Percentiles rank a stretch among this genome's conserved stretches.
Conservation (phyloP, 2,888 invertebrate genomes). For the Rhamnusium bicolor region DNA sequence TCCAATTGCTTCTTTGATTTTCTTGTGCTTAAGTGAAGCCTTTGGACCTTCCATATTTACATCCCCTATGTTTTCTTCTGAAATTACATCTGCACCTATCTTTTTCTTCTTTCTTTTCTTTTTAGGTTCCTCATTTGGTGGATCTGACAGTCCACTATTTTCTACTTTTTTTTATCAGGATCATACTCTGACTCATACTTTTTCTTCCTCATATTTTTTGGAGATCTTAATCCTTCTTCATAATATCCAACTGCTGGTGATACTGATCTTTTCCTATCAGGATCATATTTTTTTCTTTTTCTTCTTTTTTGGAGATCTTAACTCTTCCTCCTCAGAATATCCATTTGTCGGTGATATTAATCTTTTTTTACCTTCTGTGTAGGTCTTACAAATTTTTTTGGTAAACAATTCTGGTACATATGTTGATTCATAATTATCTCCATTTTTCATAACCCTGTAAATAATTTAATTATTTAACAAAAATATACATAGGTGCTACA, state of each 20-base stretch:
- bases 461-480: background rate
- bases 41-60: background rate
- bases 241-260: background rate
- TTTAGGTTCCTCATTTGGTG: background rate
- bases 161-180: too few relatives aligned
- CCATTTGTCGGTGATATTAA: background rate
- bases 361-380: slow-evolving; percentile 11
- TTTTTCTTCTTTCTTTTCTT: too few relatives aligned
- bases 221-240: too few relatives aligned
- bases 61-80: background rate
- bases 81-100: background rate
- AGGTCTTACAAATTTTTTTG: too few relatives aligned
- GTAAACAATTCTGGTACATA: too few relatives aligned
- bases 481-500: too few relatives aligned
- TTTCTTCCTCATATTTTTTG: slow-evolving; percentile 20
- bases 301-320: slow-evolving; percentile 6
- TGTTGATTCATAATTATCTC: background rate
- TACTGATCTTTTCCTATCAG: background rate
- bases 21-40: background rate
- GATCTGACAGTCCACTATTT: background rate
- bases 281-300: slow-evolving; percentile 37
- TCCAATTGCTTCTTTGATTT: background rate
- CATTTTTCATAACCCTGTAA: slow-evolving; percentile 33
- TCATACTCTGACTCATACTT: too few relatives aligned
- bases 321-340: background rate